Evolutionary conservation across 53 echinoderm and acorn worm genomes (phyloP).

Genomic region (Arbacia lixula): DNA sequence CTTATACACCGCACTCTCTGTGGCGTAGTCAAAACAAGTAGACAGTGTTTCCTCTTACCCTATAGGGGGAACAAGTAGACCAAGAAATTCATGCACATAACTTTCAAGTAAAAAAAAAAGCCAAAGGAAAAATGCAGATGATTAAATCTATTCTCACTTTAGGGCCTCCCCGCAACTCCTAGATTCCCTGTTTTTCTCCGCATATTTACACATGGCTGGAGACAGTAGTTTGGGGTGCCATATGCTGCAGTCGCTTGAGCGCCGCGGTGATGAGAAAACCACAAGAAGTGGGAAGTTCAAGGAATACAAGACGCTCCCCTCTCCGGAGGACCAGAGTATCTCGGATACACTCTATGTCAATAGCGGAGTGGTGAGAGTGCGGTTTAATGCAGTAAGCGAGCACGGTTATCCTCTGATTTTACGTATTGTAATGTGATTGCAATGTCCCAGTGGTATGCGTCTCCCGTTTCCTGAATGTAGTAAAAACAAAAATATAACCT

Average conservation of each 20-base stretch:
- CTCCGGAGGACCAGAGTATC: not conserved
- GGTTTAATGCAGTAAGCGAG: conserved; percentile 30
- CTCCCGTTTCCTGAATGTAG: too few relatives aligned
- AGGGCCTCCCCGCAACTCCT: conserved; percentile 29
- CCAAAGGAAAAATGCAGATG: too few relatives aligned
- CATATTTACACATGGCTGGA: conserved; percentile 41
- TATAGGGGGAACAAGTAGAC: too few relatives aligned
- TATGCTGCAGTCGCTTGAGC: conserved; percentile 28
- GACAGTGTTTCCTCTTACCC: too few relatives aligned
- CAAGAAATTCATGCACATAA: too few relatives aligned
- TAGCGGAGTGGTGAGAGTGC: conserved; percentile 5
- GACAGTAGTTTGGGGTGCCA: conserved; percentile 20
- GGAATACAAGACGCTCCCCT: conserved; percentile 11
- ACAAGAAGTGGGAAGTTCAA: conserved; percentile 44
- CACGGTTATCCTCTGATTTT: conserved; percentile 21
- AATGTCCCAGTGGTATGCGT: not conserved
- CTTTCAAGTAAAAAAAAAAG: too few relatives aligned
- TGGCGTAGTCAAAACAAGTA: too few relatives aligned
- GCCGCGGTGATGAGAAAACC: conserved; percentile 51
- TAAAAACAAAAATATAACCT: too few relatives aligned
- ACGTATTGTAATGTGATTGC: not conserved
- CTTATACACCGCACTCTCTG: too few relatives aligned
- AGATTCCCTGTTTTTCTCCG: conserved; percentile 21
- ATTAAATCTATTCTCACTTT: too few relatives aligned
- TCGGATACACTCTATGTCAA: conserved; percentile 33